Conservation (phyloP, 2,888 invertebrate species). For the Ametastegia equiseti region DNA sequence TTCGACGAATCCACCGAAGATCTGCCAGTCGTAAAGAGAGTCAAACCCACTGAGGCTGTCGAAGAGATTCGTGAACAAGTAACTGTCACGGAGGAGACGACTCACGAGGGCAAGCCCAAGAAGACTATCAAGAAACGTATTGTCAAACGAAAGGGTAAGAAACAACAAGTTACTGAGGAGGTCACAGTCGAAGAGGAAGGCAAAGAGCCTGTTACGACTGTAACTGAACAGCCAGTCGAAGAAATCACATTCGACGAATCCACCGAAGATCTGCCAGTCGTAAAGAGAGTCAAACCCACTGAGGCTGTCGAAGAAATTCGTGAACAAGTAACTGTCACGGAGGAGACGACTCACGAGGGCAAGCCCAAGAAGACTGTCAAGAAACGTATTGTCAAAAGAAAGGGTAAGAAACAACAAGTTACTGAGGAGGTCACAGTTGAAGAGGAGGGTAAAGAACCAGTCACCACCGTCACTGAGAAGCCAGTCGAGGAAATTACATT, state of each 20-base stretch:
- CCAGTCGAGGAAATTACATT: slow-evolving; percentile 54
- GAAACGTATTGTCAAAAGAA: slow-evolving; percentile 73
- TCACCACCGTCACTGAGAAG: slow-evolving; percentile 66
- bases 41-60: slow-evolving; percentile 43
- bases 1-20: slow-evolving; percentile 52
- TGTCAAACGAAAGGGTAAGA: slow-evolving; percentile 67
- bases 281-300: slow-evolving; percentile 61
- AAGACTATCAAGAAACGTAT: slow-evolving; percentile 57
- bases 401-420: slow-evolving; percentile 74
- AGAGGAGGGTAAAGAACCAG: slow-evolving; percentile 74
- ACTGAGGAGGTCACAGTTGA: slow-evolving; percentile 76
- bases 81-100: slow-evolving; percentile 66
- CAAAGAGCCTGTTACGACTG: slow-evolving; percentile 53
- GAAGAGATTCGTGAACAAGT: slow-evolving; percentile 59
- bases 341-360: slow-evolving; percentile 72
- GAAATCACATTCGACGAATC: slow-evolving; percentile 58
- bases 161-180: slow-evolving; percentile 60
- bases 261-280: slow-evolving; percentile 58
- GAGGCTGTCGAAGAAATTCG: slow-evolving; percentile 67
- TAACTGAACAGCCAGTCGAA: slow-evolving; percentile 56
- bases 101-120: slow-evolving; percentile 67
- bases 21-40: slow-evolving; percentile 33
- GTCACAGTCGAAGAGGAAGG: slow-evolving; percentile 43
- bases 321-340: slow-evolving; percentile 68
- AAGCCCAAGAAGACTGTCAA: slow-evolving; percentile 68